phyloP scores from a whole-genome alignment of 2,797 vertebrate species.

The Xyrichtys novacula region DNA sequence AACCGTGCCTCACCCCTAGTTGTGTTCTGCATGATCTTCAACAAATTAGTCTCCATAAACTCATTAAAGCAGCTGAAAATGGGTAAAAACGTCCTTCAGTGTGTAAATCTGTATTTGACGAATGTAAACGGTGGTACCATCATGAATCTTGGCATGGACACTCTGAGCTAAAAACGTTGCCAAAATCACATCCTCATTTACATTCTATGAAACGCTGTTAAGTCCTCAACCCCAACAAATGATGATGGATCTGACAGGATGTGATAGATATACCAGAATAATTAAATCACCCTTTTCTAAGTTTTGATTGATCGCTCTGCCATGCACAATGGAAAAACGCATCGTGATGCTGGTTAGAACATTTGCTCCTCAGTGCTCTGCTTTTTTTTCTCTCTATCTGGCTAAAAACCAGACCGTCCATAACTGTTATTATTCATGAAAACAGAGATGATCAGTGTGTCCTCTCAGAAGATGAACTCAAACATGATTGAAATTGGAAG shows the following conservation, averaged over 20 bases:
- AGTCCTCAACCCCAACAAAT: too few relatives aligned
- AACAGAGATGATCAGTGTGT: slow-evolving; percentile 9
- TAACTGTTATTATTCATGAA: slow-evolving; percentile 1
- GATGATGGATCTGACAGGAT: too few relatives aligned
- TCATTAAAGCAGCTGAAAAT: background rate
- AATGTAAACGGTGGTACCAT: background rate
- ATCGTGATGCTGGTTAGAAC: background rate
- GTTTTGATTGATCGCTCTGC: background rate
- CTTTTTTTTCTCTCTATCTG: slow-evolving; percentile 16
- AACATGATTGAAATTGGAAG: background rate
- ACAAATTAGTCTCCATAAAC: background rate
- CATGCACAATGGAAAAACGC: background rate
- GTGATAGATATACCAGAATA: background rate
- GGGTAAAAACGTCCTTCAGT: background rate
- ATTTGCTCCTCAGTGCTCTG: slow-evolving; percentile 13
- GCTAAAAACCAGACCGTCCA: slow-evolving; percentile 1
- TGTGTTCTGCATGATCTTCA: background rate
- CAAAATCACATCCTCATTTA: too few relatives aligned
- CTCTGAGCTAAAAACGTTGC: background rate
- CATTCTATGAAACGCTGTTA: too few relatives aligned
- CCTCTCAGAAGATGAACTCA: background rate
- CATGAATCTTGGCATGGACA: background rate
- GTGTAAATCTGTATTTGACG: background rate
- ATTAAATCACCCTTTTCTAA: background rate
- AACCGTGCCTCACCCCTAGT: background rate